Conservation (phyloP, 2,888 invertebrate species). For the Stenotaenia linearis region DNA sequence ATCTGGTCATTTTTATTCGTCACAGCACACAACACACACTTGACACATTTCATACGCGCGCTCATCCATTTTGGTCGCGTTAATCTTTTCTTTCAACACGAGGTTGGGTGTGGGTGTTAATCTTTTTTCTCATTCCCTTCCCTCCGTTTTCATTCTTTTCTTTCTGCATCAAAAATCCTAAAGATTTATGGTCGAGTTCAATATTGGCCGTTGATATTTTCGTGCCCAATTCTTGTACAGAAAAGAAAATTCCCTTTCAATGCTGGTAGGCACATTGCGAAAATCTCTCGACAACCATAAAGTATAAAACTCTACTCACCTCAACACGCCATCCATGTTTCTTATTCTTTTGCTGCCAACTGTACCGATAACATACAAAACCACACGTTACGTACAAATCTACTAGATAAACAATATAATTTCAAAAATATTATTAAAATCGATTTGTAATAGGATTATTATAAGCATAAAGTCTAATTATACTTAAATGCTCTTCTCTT, state of each 20-base stretch:
- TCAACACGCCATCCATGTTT: neutral
- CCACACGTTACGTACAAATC: neutral
- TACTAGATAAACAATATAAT: neutral
- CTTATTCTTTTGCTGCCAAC: no score
- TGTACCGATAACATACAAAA: neutral
- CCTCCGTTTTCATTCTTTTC: neutral
- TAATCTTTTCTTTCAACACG: slow-evolving; percentile 9
- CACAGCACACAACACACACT: neutral
- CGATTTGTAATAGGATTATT: no score
- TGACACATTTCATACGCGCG: neutral
- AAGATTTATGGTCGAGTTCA: neutral
- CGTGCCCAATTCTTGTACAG: neutral
- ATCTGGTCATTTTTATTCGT: neutral
- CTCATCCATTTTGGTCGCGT: slow-evolving; percentile 9
- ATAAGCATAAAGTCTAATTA: neutral
- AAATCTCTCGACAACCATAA: neutral
- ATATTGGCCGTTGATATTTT: slow-evolving; percentile 9
- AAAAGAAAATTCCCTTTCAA: neutral
- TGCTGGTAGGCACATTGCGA: neutral
- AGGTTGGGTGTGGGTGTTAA: neutral
- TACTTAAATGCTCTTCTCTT: neutral
- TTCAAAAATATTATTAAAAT: neutral
- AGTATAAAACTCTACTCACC: neutral
- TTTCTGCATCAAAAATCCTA: neutral
- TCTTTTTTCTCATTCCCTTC: neutral